Evolutionary conservation across 2,797 vertebrate genomes (phyloP), one percentile per base, ranked within the genome.

Genomic region (Thaleichthys pacificus): DNA sequence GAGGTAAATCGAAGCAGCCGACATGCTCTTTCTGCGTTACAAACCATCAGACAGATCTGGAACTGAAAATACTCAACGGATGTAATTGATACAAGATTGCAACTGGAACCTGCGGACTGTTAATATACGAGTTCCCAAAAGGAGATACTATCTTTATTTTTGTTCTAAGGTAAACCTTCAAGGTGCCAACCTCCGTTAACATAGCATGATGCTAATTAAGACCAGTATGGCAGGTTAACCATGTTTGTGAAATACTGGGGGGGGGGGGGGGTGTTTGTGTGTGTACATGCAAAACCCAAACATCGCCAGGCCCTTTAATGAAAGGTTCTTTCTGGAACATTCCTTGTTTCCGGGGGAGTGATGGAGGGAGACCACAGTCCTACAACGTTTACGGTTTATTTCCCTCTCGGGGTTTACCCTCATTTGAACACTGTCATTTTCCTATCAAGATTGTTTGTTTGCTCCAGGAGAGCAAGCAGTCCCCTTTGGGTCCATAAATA

Each of bases 401-500:
- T 57, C 77, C 81, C 83, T 78, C 76, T 82, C 89, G 24, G 89
- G 89, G 84, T 85, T 88, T 86, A 66, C 78, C 26, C 84, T 91
- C 83, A 62, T 32, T 66, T 61, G 76, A 79, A 83, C 80, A 83
- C 80, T 87, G 84, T 90, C 82, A 91, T 92, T 91, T 92, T 89
- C 81, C 82, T 84, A 84, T 91, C 86, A 72, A 82, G 81, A 82
- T 72, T 82, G 84, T 90, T 90, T 83, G 84, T 90, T 90, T 92
- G 87, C 80, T 83, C 69, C 82, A 85, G 84, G 71, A 80, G 79
- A 71, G 65, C 72, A n/a, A 78, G 47, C 8, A 2, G 14, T 84
- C 82, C 75, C 85, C 85, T 84, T 81, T 73, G 77, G 57, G 76
- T 82, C 77, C 80, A 79, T 90, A 89, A 88, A 89, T 86, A 89